Base-by-base conservation (phyloP, 2,888 invertebrate species). In the Aporophyla lueneburgensis region DNA sequence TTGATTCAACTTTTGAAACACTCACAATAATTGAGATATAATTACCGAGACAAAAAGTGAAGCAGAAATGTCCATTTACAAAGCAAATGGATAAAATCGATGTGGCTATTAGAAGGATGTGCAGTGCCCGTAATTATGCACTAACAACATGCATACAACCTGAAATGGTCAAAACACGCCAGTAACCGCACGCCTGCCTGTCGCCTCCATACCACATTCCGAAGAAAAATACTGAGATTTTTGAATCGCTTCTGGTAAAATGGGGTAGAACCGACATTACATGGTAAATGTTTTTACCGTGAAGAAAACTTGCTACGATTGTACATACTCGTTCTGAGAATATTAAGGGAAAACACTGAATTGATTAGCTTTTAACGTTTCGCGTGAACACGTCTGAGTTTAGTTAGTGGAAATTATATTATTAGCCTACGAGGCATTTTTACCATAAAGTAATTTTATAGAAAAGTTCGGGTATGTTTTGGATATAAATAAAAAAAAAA, bases 81-180 rank as follows among this genome's bases (percentile, higher is more conserved):
- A 80, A 76, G 80, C 85, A 86, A 88, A 91, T 90, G 86, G 86
- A 91, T 91, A 90, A 91, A 92, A 93, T 92, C 91, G 90, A 90
- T 91, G 88, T 78, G 84, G 87, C 89, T 88, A 92, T 92, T 93
- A 93, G 90, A 93, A 87, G 87, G 87, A 86, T 87, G 85, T 86
- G 86, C 85, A 83, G 79, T 88, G 86, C 87, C 87, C 90, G 89
- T 93, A 95, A 95, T 94, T 93, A 92, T 90, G 91, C 85, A 91
- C 92, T 93, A 93, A 89, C 91, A 89, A 90, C 92, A 91, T 93
- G 91, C 89, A 90, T 77, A 84, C 74, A 83, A 84, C 91, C 92
- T 90, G 91, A 92, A 94, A 95, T 94, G 94, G 95, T 90, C 92
- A 93, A 91, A 94, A 88, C 92, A 92, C 87, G 92, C 90, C 86